Base-by-base conservation (phyloP, 2,113 vertebrate species). In the Odontophorus gujanensis region DNA sequence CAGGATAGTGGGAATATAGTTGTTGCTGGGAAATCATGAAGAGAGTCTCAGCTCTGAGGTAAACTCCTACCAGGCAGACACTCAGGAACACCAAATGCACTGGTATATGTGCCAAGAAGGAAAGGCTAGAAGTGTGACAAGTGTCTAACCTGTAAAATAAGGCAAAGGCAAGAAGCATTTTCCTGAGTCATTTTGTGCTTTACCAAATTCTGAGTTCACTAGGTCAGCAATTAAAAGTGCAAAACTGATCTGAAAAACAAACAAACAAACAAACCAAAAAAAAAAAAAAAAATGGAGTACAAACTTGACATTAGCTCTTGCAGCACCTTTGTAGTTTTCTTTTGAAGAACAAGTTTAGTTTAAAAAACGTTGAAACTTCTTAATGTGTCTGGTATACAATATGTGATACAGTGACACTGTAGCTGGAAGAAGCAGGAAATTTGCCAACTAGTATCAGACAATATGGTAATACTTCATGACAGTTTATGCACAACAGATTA, bases 351-450 rank as follows among this genome's bases (percentile, higher is more conserved):
- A 75, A 22, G 8, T 42, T 92, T 78, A 6, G 1, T 85, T 84
- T 68, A 4, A 51, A 89, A 66, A 75, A 11, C n/a, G 7, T 34
- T 25, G 47, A 72, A 81, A 58, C 38, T 13, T 55, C n/a, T 28
- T 43, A 59, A 45, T 42, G 61, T 42, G 62, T 28, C 14, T 53
- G 25, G 2, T 45, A 30, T 47, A 18, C 34, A 38, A 8, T 14
- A 3, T 82, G 21, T 66, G 59, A 84, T 63, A 77, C 0, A 0
- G 16, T 90, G 63, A 20, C 55, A 58, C 32, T 85, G 86, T 94
- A 92, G 85, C 69, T 83, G 72, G 51, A 83, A 47, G 61, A 76
- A 82, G 71, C 73, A 88, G 95, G 87, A 90, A 69, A 47, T 69
- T 32, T 47, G 63, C 81, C 88, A 90, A 2, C 63, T 89, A 61